A percentile compares a stretch with the other conserved stretches of the same genome.
These are phyloP conservation scores for Probaryconus sp. DNA, from an alignment of 1,140 invertebrate species.

Conservation along the genomic window DNA sequence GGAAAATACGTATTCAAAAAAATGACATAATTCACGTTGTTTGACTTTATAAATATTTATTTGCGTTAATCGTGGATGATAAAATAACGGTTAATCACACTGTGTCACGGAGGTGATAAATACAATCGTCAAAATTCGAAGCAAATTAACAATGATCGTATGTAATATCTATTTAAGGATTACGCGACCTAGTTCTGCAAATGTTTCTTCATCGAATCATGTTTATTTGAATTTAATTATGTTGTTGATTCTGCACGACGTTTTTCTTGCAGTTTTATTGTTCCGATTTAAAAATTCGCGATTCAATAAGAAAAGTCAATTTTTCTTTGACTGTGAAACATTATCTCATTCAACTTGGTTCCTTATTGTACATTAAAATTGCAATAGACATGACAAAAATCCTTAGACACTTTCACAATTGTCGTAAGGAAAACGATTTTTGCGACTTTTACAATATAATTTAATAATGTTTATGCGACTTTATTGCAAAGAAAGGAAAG, in stretches of 20 bases:
- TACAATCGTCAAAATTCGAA: background rate
- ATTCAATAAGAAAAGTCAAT: slow-evolving; percentile 11
- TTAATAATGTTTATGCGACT: background rate
- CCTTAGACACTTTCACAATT: background rate
- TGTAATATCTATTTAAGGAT: background rate
- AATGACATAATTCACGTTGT: too few species aligned
- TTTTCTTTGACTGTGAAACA: slow-evolving; percentile 17
- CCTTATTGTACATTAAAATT: background rate
- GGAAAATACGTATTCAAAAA: too few species aligned
- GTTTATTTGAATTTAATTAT: slow-evolving; percentile 36
- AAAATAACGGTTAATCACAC: too few species aligned
- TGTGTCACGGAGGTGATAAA: too few species aligned
- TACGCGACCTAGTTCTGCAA: slow-evolving; percentile 6
- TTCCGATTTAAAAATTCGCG: too few species aligned
- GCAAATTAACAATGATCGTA: background rate
- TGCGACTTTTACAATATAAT: slow-evolving; percentile 3
- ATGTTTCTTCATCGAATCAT: slow-evolving; percentile 10
- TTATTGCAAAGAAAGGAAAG: background rate
- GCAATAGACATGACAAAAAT: slow-evolving; percentile 3
- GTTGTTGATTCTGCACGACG: background rate
- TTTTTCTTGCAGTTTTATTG: slow-evolving; percentile 5
- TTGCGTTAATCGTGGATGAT: too few species aligned
- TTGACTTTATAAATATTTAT: too few species aligned
- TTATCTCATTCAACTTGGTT: background rate
- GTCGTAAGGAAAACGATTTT: background rate